Percentiles rank a stretch among this genome's conserved stretches.
These are phyloP conservation scores for Liasis olivaceus DNA, from an alignment of 2,797 vertebrate species.

Conservation along the genomic window DNA sequence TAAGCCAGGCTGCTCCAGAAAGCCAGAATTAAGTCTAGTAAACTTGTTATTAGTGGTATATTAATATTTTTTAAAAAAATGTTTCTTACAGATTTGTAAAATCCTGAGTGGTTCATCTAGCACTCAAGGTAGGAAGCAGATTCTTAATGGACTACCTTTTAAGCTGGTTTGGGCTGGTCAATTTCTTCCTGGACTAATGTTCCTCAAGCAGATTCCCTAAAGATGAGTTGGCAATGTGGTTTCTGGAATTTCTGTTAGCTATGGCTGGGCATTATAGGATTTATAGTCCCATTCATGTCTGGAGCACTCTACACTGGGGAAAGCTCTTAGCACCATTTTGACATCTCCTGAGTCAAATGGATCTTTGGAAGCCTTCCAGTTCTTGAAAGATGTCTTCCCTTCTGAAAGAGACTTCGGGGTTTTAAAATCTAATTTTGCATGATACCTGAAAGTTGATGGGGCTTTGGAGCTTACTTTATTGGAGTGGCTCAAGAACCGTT, in stretches of 20 bases:
- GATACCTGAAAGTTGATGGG: too few species aligned
- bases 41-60: neutral
- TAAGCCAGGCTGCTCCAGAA: neutral
- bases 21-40: neutral
- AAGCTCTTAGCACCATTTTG: too few species aligned
- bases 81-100: neutral
- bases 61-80: neutral
- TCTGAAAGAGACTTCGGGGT: too few species aligned
- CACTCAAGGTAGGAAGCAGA: neutral
- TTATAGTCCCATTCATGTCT: too few species aligned
- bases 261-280: too few species aligned
- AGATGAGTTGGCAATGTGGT: neutral
- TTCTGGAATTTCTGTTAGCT: neutral
- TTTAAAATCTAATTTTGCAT: too few species aligned
- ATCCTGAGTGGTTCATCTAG: neutral
- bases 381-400: too few species aligned
- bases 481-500: neutral
- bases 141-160: neutral
- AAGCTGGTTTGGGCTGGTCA: neutral
- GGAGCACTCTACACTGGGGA: too few species aligned
- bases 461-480: too few species aligned
- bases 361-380: too few species aligned
- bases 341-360: too few species aligned
- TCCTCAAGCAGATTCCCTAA: neutral
- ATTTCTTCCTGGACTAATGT: neutral